A percentile compares a stretch with the other conserved stretches of the same genome.
phyloP scores from a whole-genome alignment of 1,140 invertebrate species.

The Drosophila sulfurigaster region DNA sequence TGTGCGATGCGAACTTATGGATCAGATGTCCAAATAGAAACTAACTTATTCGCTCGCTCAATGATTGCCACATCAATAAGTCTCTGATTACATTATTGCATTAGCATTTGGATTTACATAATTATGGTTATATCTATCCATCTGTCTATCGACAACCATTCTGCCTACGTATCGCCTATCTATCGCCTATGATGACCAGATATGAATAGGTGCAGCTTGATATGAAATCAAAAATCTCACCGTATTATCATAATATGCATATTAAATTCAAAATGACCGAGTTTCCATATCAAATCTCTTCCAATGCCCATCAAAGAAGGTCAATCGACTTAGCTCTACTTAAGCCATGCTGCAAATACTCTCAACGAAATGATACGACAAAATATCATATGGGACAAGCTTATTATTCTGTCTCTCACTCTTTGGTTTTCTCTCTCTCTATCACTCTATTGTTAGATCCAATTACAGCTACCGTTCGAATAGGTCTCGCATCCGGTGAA shows the following conservation, averaged over 20 bases:
- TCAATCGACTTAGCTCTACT: slow-evolving; percentile 2
- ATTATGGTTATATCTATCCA: slow-evolving; percentile 69
- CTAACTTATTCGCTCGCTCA: slow-evolving; percentile 18
- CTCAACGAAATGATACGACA: neutral
- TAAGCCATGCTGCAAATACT: slow-evolving; percentile 9
- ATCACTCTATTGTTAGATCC: slow-evolving; percentile 2
- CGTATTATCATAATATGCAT: slow-evolving; percentile 52
- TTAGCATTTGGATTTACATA: slow-evolving; percentile 75
- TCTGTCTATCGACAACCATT: neutral
- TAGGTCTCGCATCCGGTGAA: slow-evolving; percentile 20
- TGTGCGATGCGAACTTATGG: slow-evolving; percentile 24
- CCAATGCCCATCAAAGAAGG: slow-evolving; percentile 25
- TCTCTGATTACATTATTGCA: slow-evolving; percentile 68
- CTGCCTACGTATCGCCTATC: slow-evolving; percentile 12
- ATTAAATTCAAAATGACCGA: slow-evolving; percentile 42
- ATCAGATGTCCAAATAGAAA: slow-evolving; percentile 56
- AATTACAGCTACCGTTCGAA: slow-evolving; percentile 9
- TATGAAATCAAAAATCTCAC: slow-evolving; percentile 19
- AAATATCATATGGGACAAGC: neutral
- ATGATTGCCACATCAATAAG: slow-evolving; percentile 55
- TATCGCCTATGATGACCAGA: neutral
- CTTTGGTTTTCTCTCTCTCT: neutral
- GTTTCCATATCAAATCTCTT: slow-evolving; percentile 48
- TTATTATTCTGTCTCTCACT: neutral
- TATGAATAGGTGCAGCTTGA: slow-evolving; percentile 28